Evolutionary conservation across 2,113 vertebrate genomes (phyloP).

Genomic region (Lophochroa leadbeateri): DNA sequence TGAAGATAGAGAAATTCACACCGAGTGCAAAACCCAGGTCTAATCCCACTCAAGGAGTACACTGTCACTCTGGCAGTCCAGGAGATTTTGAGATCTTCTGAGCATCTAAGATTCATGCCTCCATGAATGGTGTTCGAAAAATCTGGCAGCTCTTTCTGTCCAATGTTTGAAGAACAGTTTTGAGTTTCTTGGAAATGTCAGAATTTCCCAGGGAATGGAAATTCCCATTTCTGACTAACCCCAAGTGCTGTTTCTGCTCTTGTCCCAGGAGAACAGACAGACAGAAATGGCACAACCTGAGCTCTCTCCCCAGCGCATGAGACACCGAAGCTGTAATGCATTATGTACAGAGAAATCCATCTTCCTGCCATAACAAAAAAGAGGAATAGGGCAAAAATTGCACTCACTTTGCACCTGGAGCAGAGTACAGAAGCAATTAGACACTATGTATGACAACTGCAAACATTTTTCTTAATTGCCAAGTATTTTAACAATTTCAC

Average conservation of each 20-base stretch:
- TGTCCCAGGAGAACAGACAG: neutral
- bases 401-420: neutral
- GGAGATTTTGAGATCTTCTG: neutral
- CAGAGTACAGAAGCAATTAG: neutral
- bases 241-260: neutral
- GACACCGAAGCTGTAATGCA: neutral
- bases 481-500: neutral
- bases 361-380: neutral
- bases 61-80: neutral
- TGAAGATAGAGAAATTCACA: neutral
- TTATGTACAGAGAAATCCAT: neutral
- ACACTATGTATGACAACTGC: neutral
- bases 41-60: neutral
- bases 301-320: fast-evolving
- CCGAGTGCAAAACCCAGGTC: neutral
- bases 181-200: neutral
- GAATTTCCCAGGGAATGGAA: neutral
- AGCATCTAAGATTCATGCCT: neutral
- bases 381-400: neutral
- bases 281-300: fast-evolving
- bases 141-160: neutral
- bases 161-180: neutral
- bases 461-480: conserved; percentile 13
- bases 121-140: neutral
- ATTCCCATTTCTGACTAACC: neutral